A percentile compares a stretch with the other conserved stretches of the same genome.
Conservation (phyloP, 2,888 invertebrate species). For the Chloroclystis v-ata region DNA sequence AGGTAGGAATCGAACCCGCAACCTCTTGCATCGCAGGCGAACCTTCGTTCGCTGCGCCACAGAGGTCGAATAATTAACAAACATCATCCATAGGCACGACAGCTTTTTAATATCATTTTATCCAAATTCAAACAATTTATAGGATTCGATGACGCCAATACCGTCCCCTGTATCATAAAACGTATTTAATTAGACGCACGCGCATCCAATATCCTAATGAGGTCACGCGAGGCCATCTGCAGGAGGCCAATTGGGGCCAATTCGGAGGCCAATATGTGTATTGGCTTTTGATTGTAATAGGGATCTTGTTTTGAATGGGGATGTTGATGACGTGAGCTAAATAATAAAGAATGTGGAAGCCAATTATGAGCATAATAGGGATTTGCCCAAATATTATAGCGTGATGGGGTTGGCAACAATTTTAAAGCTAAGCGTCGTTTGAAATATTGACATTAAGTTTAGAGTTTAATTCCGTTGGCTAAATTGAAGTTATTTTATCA, state of each 20-base stretch:
- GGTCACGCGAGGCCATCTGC: constrained; percentile 25
- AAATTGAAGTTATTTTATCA: too few relatives aligned
- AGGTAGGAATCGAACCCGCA: too few relatives aligned
- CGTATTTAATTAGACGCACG: constrained; percentile 30
- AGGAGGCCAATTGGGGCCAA: background rate
- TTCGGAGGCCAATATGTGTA: background rate
- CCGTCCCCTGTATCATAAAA: constrained; percentile 16
- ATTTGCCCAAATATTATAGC: background rate
- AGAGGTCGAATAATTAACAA: too few relatives aligned
- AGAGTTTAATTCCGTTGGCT: too few relatives aligned
- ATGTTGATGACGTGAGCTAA: background rate
- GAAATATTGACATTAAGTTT: background rate
- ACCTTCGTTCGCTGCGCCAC: too few relatives aligned
- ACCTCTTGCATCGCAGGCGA: too few relatives aligned
- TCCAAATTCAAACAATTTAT: background rate
- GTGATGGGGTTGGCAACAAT: background rate
- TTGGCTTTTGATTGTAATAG: background rate
- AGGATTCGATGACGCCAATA: background rate
- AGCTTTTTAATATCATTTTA: too few relatives aligned
- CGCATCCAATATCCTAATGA: constrained; percentile 25
- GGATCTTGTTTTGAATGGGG: background rate
- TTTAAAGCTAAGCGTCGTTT: background rate
- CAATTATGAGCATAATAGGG: constrained; percentile 1
- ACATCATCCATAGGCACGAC: too few relatives aligned
- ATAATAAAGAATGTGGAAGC: background rate